Evolutionary conservation across 2,797 vertebrate species (phyloP).

Genomic region (Poecilia wingei): DNA sequence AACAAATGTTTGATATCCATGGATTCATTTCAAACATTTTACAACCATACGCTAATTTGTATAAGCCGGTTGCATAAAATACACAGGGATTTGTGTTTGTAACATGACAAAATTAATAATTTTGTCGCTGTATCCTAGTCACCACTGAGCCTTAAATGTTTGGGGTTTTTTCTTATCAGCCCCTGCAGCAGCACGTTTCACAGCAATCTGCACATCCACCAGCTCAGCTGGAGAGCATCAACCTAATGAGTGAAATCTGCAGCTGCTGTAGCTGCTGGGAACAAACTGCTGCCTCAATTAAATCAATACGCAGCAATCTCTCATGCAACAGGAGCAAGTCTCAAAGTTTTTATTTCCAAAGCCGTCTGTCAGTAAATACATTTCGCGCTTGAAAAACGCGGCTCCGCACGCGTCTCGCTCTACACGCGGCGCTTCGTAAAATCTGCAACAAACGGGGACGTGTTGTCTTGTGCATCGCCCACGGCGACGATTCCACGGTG

Average conservation of each 20-base stretch:
- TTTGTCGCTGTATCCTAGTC: background rate
- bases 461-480: conserved; percentile 2
- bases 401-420: conserved; percentile 48
- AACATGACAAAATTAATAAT: background rate
- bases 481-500: background rate
- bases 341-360: conserved; percentile 68
- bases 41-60: background rate
- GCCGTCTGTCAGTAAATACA: conserved; percentile 70
- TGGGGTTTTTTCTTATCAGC: conserved; percentile 10
- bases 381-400: conserved; percentile 44
- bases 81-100: background rate
- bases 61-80: background rate
- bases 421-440: conserved; percentile 51
- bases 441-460: conserved; percentile 40
- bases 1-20: background rate
- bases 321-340: conserved; percentile 33
- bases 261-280: background rate
- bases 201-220: conserved; percentile 32
- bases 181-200: conserved; percentile 30
- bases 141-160: background rate
- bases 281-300: conserved; percentile 7
- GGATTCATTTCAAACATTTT: background rate
- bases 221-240: background rate
- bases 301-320: conserved; percentile 12
- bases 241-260: conserved; percentile 19